Percentiles rank a stretch among this genome's conserved stretches.
Conservation (phyloP, 2,888 invertebrate species). For the Acleris literana region DNA sequence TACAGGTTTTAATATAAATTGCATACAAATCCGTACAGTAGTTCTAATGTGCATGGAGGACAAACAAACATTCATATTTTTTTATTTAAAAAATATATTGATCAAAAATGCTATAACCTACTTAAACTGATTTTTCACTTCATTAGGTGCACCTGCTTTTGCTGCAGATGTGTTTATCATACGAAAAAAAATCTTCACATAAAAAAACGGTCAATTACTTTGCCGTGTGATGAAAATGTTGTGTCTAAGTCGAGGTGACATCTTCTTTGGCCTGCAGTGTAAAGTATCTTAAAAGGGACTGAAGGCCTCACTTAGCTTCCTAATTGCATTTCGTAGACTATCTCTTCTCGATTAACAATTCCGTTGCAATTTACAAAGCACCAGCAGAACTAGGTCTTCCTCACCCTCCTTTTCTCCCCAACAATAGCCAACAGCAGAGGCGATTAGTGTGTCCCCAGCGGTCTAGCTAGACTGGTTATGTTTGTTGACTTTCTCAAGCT, state of each 20-base stretch:
- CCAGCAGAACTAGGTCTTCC: slow-evolving; percentile 13
- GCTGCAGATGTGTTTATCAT: too few species aligned
- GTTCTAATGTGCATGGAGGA: too few species aligned
- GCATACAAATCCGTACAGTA: too few species aligned
- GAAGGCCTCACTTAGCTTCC: slow-evolving; percentile 25
- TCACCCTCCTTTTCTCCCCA: not conserved
- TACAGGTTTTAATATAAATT: too few species aligned
- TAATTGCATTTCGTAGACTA: slow-evolving; percentile 36
- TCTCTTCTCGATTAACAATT: slow-evolving; percentile 37
- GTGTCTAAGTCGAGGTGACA: not conserved
- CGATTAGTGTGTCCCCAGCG: not conserved
- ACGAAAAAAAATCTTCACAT: too few species aligned
- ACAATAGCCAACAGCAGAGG: not conserved
- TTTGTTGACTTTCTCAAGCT: slow-evolving; percentile 35
- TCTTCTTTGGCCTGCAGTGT: not conserved
- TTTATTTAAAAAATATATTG: too few species aligned
- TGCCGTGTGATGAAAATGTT: not conserved
- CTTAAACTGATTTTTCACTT: too few species aligned
- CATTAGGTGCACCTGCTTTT: too few species aligned
- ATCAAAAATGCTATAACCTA: too few species aligned
- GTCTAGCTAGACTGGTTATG: slow-evolving; percentile 10
- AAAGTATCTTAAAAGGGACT: slow-evolving; percentile 19
- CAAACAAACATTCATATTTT: too few species aligned
- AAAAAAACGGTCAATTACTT: not conserved
- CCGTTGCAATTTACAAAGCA: slow-evolving; percentile 27